Percentiles rank a stretch among this genome's conserved stretches.
These are phyloP conservation scores for Sorex maritimensis DNA, from an alignment of 2,797 vertebrate species.

Conservation along the genomic window DNA sequence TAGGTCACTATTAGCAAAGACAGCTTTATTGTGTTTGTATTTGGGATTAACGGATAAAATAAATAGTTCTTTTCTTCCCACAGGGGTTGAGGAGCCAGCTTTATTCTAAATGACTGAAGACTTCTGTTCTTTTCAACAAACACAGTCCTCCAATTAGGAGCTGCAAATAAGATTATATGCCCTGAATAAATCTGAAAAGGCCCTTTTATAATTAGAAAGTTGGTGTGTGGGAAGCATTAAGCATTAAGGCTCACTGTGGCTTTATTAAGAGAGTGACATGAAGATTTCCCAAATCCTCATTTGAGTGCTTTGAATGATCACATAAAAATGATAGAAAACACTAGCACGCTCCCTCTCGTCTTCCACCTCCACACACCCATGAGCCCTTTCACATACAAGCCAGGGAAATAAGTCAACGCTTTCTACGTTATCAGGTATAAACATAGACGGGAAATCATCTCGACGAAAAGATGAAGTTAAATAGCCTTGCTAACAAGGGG, in stretches of 20 bases:
- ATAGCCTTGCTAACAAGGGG: background rate
- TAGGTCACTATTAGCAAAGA: constrained; percentile 91
- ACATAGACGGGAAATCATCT: constrained; percentile 26
- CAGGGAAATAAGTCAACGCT: constrained; percentile 25
- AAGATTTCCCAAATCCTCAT: constrained; percentile 84
- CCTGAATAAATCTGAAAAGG: constrained; percentile 90
- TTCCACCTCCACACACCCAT: too few relatives aligned
- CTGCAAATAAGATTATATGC: constrained; percentile 91
- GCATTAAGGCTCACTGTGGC: constrained; percentile 86
- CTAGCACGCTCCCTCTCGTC: constrained; percentile 19
- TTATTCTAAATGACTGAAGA: constrained; percentile 90
- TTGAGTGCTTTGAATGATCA: constrained; percentile 82
- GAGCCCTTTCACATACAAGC: constrained; percentile 23
- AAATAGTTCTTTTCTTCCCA: constrained; percentile 92
- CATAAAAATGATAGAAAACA: constrained; percentile 83
- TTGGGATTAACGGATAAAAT: constrained; percentile 91
- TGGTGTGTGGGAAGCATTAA: constrained; percentile 88
- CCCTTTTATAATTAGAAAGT: constrained; percentile 90
- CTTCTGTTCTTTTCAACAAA: constrained; percentile 92
- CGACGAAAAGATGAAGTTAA: background rate
- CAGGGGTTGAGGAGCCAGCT: constrained; percentile 89
- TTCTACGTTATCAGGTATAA: constrained; percentile 22
- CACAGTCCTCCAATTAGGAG: constrained; percentile 91
- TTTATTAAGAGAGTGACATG: constrained; percentile 86
- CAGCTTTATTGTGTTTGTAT: constrained; percentile 91